Evolutionary conservation across 2,797 vertebrate genomes (phyloP).

Genomic region (Onychomys arenicola): DNA sequence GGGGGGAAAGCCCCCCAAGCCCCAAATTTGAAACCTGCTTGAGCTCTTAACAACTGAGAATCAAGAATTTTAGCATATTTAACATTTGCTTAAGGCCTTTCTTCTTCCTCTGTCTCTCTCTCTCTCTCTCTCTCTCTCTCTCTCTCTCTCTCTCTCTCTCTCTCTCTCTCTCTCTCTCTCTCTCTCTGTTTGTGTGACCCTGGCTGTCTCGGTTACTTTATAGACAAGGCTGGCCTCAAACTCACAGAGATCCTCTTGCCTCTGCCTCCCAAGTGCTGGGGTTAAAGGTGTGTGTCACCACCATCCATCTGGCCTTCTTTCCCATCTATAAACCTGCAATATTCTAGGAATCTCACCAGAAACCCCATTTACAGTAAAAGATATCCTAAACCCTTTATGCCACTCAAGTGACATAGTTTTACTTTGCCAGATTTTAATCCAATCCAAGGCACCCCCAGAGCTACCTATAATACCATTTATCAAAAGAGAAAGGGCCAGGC

Average conservation of each 20-base stretch:
- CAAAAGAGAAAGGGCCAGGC: not conserved
- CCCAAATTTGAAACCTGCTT: not conserved
- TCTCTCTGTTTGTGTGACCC: not conserved
- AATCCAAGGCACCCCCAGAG: not conserved
- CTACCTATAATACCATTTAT: not conserved
- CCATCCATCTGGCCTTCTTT: not conserved
- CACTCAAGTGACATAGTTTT: not conserved
- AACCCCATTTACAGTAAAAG: not conserved
- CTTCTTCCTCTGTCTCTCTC: too few species aligned
- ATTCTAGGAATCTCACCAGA: not conserved
- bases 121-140: too few species aligned
- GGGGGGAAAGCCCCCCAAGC: too few species aligned
- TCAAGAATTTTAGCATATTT: not conserved
- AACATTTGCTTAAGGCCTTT: not conserved
- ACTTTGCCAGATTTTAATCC: not conserved
- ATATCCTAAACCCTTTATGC: not conserved
- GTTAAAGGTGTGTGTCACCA: not conserved
- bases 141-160: too few species aligned
- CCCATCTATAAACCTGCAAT: not conserved
- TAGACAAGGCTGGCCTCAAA: not conserved
- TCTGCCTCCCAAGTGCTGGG: not conserved
- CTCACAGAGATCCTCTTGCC: not conserved
- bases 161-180: too few species aligned
- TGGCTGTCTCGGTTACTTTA: not conserved
- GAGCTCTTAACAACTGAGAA: not conserved